phyloP scores from a whole-genome alignment of 2,797 vertebrate genomes.

The Octomys mimax region DNA sequence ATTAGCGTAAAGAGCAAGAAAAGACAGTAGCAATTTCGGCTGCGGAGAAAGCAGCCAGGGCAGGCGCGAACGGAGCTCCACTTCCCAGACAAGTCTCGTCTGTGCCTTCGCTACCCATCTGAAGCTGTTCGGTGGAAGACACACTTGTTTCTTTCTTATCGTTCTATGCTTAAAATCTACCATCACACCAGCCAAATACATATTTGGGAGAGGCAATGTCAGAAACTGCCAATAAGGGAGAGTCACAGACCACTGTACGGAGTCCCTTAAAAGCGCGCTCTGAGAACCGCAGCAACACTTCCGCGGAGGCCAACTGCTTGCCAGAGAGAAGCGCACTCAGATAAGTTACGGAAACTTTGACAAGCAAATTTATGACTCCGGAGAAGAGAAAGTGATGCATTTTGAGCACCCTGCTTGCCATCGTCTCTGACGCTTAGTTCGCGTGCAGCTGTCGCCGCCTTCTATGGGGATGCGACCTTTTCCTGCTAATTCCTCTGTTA shows the following conservation, averaged over 20 bases:
- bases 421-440: slow-evolving; percentile 83
- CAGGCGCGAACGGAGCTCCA: not conserved
- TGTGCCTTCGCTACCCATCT: not conserved
- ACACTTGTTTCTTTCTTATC: slow-evolving; percentile 22
- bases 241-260: slow-evolving; percentile 66
- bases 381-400: slow-evolving; percentile 80
- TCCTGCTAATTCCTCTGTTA: slow-evolving; percentile 82
- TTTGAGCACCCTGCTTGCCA: slow-evolving; percentile 84
- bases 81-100: not conserved
- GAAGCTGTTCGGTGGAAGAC: slow-evolving; percentile 10
- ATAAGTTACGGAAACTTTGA: slow-evolving; percentile 63
- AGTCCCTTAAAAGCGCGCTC: slow-evolving; percentile 85
- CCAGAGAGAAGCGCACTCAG: slow-evolving; percentile 64
- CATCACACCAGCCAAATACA: slow-evolving; percentile 68
- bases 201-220: slow-evolving; percentile 62
- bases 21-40: slow-evolving; percentile 69
- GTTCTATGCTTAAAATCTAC: slow-evolving; percentile 65
- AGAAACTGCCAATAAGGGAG: slow-evolving; percentile 63
- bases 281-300: slow-evolving; percentile 74
- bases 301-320: slow-evolving; percentile 80
- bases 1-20: slow-evolving; percentile 80
- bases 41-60: slow-evolving; percentile 75
- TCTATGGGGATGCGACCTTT: slow-evolving; percentile 82
- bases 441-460: slow-evolving; percentile 81
- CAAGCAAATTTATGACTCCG: slow-evolving; percentile 67